Conservation (phyloP, 2,113 vertebrate genomes). For the Oreochromis niloticus region DNA sequence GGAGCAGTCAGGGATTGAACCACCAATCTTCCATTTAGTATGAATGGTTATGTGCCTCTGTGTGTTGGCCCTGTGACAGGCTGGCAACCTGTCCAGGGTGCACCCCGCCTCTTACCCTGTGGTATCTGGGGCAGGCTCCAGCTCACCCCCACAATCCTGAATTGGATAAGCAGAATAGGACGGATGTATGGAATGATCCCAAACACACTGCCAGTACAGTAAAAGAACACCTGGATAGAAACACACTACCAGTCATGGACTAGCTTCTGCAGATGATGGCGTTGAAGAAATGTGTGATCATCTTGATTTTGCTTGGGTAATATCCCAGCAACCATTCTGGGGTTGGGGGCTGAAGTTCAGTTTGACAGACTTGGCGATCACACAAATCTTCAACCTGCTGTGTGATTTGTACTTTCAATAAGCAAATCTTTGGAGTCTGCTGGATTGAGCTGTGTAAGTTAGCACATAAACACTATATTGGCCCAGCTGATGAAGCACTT, state of each 20-base stretch:
- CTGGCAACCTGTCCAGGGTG: not conserved
- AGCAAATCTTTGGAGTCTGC: not conserved
- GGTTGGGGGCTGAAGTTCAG: not conserved
- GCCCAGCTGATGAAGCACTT: not conserved
- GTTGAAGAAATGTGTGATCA: not conserved
- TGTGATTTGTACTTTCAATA: constrained; percentile 38
- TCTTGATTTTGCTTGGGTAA: not conserved
- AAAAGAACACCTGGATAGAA: not conserved
- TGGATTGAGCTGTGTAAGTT: not conserved
- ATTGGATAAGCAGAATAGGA: not conserved
- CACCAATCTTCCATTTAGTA: not conserved
- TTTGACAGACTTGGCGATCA: not conserved
- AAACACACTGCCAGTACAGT: not conserved
- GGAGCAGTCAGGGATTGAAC: not conserved
- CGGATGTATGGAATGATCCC: not conserved
- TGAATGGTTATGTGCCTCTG: rapidly evolving
- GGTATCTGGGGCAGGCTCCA: not conserved
- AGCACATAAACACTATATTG: not conserved
- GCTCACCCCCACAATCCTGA: not conserved
- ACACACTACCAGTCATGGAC: not conserved
- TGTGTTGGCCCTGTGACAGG: not conserved
- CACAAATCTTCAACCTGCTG: not conserved
- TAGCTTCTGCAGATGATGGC: not conserved
- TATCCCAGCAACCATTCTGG: not conserved
- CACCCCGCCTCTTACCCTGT: not conserved